Base-by-base conservation (phyloP, 2,888 invertebrate species). In the Ptilodon capucinus region DNA sequence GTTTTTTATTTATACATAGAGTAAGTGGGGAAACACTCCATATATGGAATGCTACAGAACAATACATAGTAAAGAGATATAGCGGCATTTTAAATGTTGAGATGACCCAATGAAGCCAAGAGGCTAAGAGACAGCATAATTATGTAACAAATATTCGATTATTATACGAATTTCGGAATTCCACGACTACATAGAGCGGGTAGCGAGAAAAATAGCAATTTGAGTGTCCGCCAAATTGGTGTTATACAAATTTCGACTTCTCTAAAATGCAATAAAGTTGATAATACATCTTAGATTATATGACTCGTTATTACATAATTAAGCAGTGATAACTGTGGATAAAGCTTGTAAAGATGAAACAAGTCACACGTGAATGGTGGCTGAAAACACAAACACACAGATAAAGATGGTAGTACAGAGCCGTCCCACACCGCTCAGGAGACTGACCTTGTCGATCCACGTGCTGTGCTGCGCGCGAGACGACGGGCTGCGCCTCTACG, bases 381-480 rank as follows among this genome's bases (percentile, higher is more conserved):
- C 32, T 53, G 42, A 44, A 42, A 44, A 43, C 40, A 44, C 51
- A 60, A 57, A 65, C 58, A 64, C 58, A 65, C 45, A 57, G 56
- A 56, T 51, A 57, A 40, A 40, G 48, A 47, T 47, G 35, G 46
- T 42, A 44, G 47, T 43, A 38, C 40, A 35, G 45, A 55, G 46
- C 47, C 55, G 48, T 49, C 70, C 68, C 62, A 65, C 70, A 68
- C 62, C 65, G 57, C 57, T n/a, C 45, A 51, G 67, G 67, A 58
- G 71, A 90, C 91, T 87, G 84, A 97, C 97, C 96, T 97, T 97
- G 91, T 95, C 95, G 80, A 97, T 95, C 97, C 97, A 97, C 71
- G 96, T 96, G 92, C 96, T 90, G 88, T 91, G 87, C 62, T 88
- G 83, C 69, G 88, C 89, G 68, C 90, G 89, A 79, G 88, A 84